Base-by-base conservation (phyloP, 2,113 vertebrate genomes). In the Nothobranchius kuhntae region DNA sequence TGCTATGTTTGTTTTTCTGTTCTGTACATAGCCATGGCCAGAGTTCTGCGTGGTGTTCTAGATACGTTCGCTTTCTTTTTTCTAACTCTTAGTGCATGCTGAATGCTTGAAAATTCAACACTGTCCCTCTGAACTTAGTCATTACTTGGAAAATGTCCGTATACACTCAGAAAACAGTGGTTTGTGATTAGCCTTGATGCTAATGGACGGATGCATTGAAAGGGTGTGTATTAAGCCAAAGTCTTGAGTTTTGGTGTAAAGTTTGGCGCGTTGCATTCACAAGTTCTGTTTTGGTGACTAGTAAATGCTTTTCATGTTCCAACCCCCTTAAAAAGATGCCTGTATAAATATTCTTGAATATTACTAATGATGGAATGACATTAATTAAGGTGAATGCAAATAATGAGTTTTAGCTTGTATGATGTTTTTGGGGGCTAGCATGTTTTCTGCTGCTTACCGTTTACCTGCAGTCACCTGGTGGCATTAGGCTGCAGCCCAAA, bases 181-280 rank as follows among this genome's bases (percentile, higher is more conserved):
- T 69, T 75, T 83, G 54, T 80, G 59, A 59, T 63, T 68, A 82
- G 67, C 61, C 65, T 58, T 57, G 79, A 77, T 71, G 71, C 77
- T 84, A 64, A 75, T 63, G 55, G 75, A 81, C 65, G 72, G 82
- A 85, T 85, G 85, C 85, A 78, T 89, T 85, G 67, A 71, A 87
- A 83, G 54, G 2, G 35, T 81, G 75, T 87, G 82, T 77, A 73
- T 89, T 80, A 75, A 70, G 78, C 86, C 88, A 90, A 88, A 87
- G 88, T 72, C 68, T 69, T 81, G 62, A 52, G 62, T 87, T 82
- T 71, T 83, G 82, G 88, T 84, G 84, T 87, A 81, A 61, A 77
- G 70, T 77, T 86, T 77, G 59, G 30, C 82, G 81, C 86, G 40
- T 88, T 88, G 84, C 78, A 83, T 84, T 87, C 82, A 81, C 60